These are phyloP conservation scores for Ranitomeya variabilis DNA, from an alignment of 2,113 vertebrate species.

Conservation along the genomic window DNA sequence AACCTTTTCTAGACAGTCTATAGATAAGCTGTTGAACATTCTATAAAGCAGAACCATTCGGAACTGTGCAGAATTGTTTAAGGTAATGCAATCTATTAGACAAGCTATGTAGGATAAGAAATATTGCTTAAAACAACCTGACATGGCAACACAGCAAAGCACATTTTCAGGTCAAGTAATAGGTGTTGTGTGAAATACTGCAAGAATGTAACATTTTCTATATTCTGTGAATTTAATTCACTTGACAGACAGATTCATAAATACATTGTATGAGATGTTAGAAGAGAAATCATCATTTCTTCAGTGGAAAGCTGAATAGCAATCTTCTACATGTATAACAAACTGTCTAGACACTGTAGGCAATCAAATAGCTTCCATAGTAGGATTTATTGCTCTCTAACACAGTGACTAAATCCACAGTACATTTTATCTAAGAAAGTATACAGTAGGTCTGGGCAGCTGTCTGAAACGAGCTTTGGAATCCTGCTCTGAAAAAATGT, in stretches of 20 bases:
- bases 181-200: constrained; percentile 40
- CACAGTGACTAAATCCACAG: not conserved
- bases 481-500: not conserved
- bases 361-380: not conserved
- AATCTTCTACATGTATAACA: constrained; percentile 30
- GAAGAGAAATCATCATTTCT: constrained; percentile 21
- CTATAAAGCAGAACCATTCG: not conserved
- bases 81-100: constrained; percentile 13
- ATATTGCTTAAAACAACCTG: constrained; percentile 20
- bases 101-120: constrained; percentile 24
- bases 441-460: not conserved
- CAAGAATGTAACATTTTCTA: constrained; percentile 27
- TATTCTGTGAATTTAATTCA: constrained; percentile 47
- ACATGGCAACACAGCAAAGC: constrained; percentile 20
- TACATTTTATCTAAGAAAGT: constrained; percentile 15
- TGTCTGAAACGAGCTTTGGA: not conserved
- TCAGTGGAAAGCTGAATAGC: constrained; percentile 27
- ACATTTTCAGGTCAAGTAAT: constrained; percentile 37
- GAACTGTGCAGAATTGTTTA: constrained; percentile 17
- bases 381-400: constrained; percentile 20
- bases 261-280: constrained; percentile 35
- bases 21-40: too few species aligned
- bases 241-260: constrained; percentile 41
- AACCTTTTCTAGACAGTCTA: not conserved
- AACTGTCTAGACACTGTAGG: constrained; percentile 35